Evolutionary conservation across 2,888 invertebrate species (phyloP), one percentile per base, ranked within the genome.

Genomic region (Limnephilus rhombicus): DNA sequence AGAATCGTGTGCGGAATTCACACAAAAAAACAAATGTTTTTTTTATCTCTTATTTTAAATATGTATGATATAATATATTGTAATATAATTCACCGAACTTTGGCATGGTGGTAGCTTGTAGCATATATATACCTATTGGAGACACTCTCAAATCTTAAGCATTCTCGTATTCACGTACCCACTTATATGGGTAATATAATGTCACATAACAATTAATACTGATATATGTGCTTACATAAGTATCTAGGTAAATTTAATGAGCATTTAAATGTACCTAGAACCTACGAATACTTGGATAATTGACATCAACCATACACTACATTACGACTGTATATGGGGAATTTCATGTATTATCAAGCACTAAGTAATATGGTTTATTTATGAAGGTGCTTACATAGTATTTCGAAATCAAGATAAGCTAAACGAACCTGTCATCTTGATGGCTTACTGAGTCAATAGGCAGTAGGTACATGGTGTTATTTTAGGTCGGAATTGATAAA

Each of bases 401-500:
- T 83, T 24, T 83, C 29, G 37, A 86, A 29, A 49, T 86, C 85
- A 12, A 49, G 85, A 86, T 86, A 45, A 86, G 85, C 85, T 49
- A 86, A 86, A 86, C 29, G 85, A 45, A 45, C 41, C 45, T 85
- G 85, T 86, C 85, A 49, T 86, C 85, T 45, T n/a, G 45, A 45
- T 18, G n/a, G 85, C 49, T 85, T 85, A 45, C n/a, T 12, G 29
- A 86, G 68, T 68, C 41, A 86, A 34, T 82, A 86, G 49, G 49
- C 49, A 45, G 49, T 86, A n/a, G 9, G 9, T 68, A n/a, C 68
- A n/a, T 68, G 7, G 24, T 68, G 68, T 37, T 86, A 49, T 45
- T 49, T 45, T 41, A 86, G 85, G 49, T n/a, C 49, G n/a, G 85
- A 45, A 29, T n/a, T 86, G 85, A 49, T 86, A 86, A 86, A 45